These are phyloP conservation scores for Dipus sagitta DNA, from an alignment of 2,797 vertebrate species.

Conservation along the genomic window DNA sequence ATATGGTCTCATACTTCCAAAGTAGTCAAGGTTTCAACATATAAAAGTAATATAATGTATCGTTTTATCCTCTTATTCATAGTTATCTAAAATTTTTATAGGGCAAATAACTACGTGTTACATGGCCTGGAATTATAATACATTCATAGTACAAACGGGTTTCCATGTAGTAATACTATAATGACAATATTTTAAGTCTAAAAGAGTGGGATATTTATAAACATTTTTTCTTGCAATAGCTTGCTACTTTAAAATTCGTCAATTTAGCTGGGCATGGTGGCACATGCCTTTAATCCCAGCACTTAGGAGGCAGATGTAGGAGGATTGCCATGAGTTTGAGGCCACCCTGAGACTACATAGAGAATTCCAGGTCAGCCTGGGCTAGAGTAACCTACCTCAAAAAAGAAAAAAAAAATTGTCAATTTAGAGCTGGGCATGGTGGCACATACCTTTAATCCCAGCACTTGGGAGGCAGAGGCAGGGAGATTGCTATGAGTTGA, in stretches of 20 bases:
- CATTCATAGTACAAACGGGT: not conserved
- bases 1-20: not conserved
- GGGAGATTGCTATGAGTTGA: no score
- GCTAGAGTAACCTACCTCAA: no score
- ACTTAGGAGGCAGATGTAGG: no score
- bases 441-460: no score
- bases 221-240: slow-evolving; percentile 21
- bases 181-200: not conserved
- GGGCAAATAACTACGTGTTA: not conserved
- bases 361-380: no score
- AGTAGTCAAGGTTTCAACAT: not conserved
- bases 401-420: not conserved
- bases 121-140: not conserved
- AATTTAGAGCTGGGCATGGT: no score
- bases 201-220: not conserved
- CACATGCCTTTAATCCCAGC: no score
- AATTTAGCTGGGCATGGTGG: no score
- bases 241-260: not conserved
- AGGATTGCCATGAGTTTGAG: no score
- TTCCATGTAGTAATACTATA: not conserved
- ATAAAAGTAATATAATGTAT: slow-evolving; percentile 9
- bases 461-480: no score
- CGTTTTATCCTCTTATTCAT: slow-evolving; percentile 6
- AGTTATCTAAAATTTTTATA: not conserved
- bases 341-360: no score